Evolutionary conservation across 1,140 invertebrate genomes (phyloP).

Genomic region (Orius laevigatus): DNA sequence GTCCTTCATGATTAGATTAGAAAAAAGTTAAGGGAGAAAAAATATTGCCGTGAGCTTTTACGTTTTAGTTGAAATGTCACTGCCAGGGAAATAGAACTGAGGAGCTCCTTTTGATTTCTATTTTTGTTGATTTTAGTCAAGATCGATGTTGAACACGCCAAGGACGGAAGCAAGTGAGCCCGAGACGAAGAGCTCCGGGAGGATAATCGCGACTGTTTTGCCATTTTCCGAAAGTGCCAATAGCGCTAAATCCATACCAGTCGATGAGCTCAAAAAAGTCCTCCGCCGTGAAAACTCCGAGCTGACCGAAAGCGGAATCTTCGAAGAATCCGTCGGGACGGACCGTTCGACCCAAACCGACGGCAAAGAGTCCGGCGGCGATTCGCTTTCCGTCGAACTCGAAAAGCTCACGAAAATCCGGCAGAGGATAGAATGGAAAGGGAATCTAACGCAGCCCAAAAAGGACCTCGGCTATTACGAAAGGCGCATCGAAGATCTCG

Average conservation of each 20-base stretch:
- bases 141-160: neutral
- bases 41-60: no score
- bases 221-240: constrained; percentile 18
- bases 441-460: constrained; percentile 9
- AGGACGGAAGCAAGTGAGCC: neutral
- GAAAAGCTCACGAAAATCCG: constrained; percentile 23
- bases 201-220: constrained; percentile 22
- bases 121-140: no score
- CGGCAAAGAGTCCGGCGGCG: constrained; percentile 6
- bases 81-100: no score
- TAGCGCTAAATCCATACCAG: no score
- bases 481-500: constrained; percentile 19
- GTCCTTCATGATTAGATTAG: no score
- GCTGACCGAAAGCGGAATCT: constrained; percentile 29
- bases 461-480: constrained; percentile 20
- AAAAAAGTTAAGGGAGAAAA: no score
- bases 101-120: no score
- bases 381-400: constrained; percentile 22
- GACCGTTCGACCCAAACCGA: constrained; percentile 25
- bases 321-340: constrained; percentile 24
- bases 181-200: constrained; percentile 11
- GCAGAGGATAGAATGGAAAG: constrained; percentile 23
- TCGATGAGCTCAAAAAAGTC: no score
- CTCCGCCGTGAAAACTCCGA: neutral
- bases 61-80: no score